A percentile compares a stretch with the other conserved stretches of the same genome.
Evolutionary conservation across 2,888 invertebrate species (phyloP).

Genomic region (Tenthredo livida): DNA sequence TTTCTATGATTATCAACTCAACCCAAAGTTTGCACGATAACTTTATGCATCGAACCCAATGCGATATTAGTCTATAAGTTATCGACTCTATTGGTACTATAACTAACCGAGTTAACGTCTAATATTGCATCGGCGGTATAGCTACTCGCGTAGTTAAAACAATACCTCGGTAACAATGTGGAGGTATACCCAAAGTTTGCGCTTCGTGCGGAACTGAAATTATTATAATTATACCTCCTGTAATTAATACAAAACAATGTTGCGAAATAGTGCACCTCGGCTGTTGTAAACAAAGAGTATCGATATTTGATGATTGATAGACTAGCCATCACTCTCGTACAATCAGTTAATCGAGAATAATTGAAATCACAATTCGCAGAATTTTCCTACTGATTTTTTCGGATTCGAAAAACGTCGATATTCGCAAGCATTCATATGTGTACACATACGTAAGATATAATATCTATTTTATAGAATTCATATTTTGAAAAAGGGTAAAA

Average conservation of each 20-base stretch:
- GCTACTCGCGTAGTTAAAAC: slow-evolving; percentile 23
- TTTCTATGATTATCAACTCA: neutral
- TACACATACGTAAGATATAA: no score
- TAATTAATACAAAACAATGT: slow-evolving; percentile 5
- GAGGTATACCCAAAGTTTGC: slow-evolving; percentile 26
- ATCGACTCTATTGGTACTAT: slow-evolving; percentile 46
- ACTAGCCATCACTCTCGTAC: no score
- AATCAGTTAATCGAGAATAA: no score
- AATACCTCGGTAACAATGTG: slow-evolving; percentile 26
- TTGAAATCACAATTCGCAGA: no score
- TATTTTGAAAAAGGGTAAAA: no score
- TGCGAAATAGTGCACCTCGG: neutral
- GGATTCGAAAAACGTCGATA: no score
- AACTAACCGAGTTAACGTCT: slow-evolving; percentile 73
- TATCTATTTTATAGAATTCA: no score
- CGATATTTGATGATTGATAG: neutral
- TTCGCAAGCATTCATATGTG: no score
- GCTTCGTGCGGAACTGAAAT: neutral
- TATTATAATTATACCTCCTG: neutral
- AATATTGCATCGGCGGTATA: slow-evolving; percentile 68
- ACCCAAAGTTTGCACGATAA: neutral
- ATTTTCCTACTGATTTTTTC: no score
- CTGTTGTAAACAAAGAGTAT: neutral
- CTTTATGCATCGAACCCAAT: neutral
- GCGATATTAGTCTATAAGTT: slow-evolving; percentile 40